Percentiles rank a stretch among this genome's conserved stretches.
These are phyloP conservation scores for Marmota flaviventris DNA, from an alignment of 2,113 vertebrate genomes.

Conservation along the genomic window DNA sequence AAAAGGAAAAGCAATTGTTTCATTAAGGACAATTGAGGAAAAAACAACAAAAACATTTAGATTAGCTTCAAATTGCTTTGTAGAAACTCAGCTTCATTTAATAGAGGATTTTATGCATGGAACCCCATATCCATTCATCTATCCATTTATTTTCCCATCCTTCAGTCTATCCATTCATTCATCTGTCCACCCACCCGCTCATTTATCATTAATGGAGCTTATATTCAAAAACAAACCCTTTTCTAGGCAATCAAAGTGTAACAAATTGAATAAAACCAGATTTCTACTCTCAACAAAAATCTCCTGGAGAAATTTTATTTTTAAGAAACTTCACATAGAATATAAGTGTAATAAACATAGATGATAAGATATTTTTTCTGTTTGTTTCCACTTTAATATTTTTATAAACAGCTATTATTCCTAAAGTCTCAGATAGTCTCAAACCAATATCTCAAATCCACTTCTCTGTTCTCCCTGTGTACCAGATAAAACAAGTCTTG, in stretches of 20 bases:
- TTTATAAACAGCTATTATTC: slow-evolving; percentile 16
- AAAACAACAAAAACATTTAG: neutral
- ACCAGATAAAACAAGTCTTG: neutral
- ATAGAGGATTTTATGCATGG: neutral
- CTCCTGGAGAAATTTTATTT: neutral
- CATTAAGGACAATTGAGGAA: neutral
- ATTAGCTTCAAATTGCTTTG: neutral
- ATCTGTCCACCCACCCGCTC: neutral
- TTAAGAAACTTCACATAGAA: neutral
- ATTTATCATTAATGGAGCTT: neutral
- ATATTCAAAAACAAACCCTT: neutral
- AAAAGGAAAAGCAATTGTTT: neutral
- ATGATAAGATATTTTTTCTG: neutral
- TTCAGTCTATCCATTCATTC: neutral
- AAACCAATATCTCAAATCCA: neutral
- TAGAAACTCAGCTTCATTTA: neutral
- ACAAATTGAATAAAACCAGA: neutral
- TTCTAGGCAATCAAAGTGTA: neutral
- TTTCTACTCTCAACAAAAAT: neutral
- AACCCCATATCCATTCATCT: neutral
- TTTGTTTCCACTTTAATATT: neutral
- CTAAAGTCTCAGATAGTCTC: neutral
- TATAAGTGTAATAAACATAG: neutral
- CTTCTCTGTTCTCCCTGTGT: neutral
- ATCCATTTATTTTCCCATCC: neutral